These are phyloP conservation scores for Rhadinocentrus ornatus DNA, from an alignment of 2,797 vertebrate species.

Conservation along the genomic window DNA sequence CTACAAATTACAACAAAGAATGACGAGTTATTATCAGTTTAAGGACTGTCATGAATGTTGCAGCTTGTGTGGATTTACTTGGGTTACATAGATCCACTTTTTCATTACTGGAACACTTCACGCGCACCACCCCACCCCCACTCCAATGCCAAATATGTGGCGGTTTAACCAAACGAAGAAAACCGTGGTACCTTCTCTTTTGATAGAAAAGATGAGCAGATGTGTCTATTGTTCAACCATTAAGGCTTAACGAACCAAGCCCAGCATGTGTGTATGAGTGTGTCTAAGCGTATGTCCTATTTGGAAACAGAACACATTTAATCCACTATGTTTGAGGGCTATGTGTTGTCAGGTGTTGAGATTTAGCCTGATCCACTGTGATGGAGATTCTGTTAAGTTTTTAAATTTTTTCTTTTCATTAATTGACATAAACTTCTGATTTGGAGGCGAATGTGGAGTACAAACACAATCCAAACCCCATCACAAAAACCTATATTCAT, in stretches of 20 bases:
- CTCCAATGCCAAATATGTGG: conserved; percentile 59
- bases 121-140: conserved; percentile 26
- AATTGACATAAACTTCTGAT: not conserved
- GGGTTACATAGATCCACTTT: conserved; percentile 20
- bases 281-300: conserved; percentile 45
- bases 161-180: conserved; percentile 77
- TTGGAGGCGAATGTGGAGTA: not conserved
- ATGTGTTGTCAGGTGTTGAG: not conserved
- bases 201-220: conserved; percentile 87
- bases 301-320: conserved; percentile 38
- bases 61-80: not conserved
- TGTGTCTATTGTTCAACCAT: conserved; percentile 92
- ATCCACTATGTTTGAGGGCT: conserved; percentile 22
- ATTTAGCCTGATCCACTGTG: not conserved
- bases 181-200: conserved; percentile 75
- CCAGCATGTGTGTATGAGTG: conserved; percentile 63
- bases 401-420: conserved; percentile 21
- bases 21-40: conserved; percentile 13
- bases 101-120: conserved; percentile 34
- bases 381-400: not conserved
- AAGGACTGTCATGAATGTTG: conserved; percentile 14
- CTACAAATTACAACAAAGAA: not conserved
- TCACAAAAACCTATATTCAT: not conserved
- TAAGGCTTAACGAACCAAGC: conserved; percentile 89
- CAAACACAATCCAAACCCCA: not conserved